These are phyloP conservation scores for Kradibia gibbosae DNA, from an alignment of 1,140 invertebrate species.

Conservation along the genomic window DNA sequence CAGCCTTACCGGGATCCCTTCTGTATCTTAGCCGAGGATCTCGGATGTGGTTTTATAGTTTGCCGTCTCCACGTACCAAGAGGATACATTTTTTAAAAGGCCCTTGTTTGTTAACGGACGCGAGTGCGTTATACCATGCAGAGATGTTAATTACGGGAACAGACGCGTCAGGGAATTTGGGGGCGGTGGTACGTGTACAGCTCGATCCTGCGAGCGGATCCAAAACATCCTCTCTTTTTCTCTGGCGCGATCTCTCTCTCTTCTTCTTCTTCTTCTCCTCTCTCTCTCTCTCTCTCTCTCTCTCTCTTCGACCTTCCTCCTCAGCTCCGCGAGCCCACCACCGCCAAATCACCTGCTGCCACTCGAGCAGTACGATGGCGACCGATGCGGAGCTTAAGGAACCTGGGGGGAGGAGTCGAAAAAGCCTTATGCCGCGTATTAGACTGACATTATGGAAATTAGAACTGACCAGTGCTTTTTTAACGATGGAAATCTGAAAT, in stretches of 20 bases:
- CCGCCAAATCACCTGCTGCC: too few species aligned
- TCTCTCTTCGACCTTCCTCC: background rate
- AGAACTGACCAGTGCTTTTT: background rate
- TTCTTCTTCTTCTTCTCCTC: background rate
- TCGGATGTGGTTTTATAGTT: constrained; percentile 11
- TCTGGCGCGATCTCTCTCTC: background rate
- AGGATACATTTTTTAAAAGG: constrained; percentile 12
- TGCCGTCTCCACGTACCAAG: background rate
- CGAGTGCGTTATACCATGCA: background rate
- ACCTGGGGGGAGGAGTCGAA: background rate
- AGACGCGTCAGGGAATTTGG: background rate
- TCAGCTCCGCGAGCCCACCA: background rate
- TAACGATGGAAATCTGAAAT: constrained; percentile 8
- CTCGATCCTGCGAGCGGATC: constrained; percentile 1
- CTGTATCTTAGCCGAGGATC: constrained; percentile 7
- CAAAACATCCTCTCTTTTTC: background rate
- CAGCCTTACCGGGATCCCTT: background rate
- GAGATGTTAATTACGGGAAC: constrained; percentile 43
- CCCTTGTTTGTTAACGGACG: constrained; percentile 27
- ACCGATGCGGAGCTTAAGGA: background rate
- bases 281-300: background rate
- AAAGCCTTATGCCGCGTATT: constrained; percentile 9
- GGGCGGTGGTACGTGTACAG: background rate
- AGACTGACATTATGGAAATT: constrained; percentile 29
- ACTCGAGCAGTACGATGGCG: background rate